Evolutionary conservation across 2,113 vertebrate species (phyloP).

Genomic region (Toxotes chatareus): DNA sequence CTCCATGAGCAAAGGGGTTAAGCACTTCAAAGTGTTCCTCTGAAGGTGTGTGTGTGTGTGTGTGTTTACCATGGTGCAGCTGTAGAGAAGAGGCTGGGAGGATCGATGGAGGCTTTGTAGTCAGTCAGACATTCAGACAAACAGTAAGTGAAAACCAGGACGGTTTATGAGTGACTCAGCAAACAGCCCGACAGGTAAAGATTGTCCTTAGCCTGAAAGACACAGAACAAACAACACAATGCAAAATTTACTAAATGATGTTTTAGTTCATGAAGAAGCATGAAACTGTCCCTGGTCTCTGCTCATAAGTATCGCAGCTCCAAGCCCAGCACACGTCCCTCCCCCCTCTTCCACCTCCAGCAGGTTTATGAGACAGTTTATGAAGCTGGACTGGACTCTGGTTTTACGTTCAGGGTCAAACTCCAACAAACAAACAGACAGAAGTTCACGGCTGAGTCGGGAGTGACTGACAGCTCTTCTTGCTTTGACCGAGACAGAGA

Average conservation of each 20-base stretch:
- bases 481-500: background rate
- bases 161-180: background rate
- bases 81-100: conserved; percentile 11
- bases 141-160: background rate
- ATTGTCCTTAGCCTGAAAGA: conserved; percentile 22
- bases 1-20: too few relatives aligned
- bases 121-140: background rate
- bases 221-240: background rate
- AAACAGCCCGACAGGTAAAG: background rate
- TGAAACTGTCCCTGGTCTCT: too few relatives aligned
- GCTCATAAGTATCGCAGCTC: too few relatives aligned
- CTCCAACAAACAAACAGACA: background rate
- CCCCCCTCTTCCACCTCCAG: background rate
- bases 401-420: conserved; percentile 19
- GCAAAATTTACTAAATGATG: too few relatives aligned
- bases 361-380: background rate
- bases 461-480: background rate
- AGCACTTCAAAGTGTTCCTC: background rate
- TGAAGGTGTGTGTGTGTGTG: background rate
- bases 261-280: too few relatives aligned
- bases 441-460: background rate
- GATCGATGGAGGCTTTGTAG: conserved; percentile 4
- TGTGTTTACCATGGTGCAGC: conserved; percentile 63
- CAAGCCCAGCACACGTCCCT: background rate
- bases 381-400: background rate